Evolutionary conservation across 2,888 invertebrate species (phyloP).

Genomic region (Malthinus seriepunctatus): DNA sequence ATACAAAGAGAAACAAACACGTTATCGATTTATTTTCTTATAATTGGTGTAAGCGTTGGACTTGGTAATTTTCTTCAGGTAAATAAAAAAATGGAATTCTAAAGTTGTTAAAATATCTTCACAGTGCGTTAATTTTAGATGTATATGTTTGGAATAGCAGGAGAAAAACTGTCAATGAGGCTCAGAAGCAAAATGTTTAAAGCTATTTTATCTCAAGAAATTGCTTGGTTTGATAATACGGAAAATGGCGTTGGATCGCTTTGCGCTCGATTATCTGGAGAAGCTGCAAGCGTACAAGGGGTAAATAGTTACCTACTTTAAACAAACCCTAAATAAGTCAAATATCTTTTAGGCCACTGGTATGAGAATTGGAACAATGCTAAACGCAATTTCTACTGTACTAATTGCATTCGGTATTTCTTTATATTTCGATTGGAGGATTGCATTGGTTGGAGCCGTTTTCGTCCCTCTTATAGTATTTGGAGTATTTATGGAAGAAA

Average conservation of each 20-base stretch:
- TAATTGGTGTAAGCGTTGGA: not conserved
- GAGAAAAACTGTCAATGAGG: slow-evolving; percentile 77
- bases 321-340: not conserved
- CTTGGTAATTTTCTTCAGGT: not conserved
- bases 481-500: slow-evolving; percentile 69
- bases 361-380: slow-evolving; percentile 74
- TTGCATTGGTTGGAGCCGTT: slow-evolving; percentile 71
- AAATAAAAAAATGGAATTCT: not conserved
- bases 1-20: not conserved
- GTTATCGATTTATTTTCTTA: not conserved
- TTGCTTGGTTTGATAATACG: slow-evolving; percentile 75
- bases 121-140: slow-evolving; percentile 35
- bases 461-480: slow-evolving; percentile 73
- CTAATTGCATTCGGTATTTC: slow-evolving; percentile 66
- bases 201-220: slow-evolving; percentile 72
- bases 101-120: not conserved
- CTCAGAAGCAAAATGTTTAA: slow-evolving; percentile 68
- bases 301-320: slow-evolving; percentile 54
- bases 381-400: slow-evolving; percentile 73
- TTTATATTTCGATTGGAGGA: slow-evolving; percentile 73
- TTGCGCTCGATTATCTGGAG: slow-evolving; percentile 74
- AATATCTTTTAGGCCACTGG: slow-evolving; percentile 69
- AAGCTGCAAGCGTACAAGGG: slow-evolving; percentile 80
- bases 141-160: slow-evolving; percentile 72
- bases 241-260: slow-evolving; percentile 75